phyloP scores from a whole-genome alignment of 1,140 invertebrate genomes.

The Oncopodura yosiiana region DNA sequence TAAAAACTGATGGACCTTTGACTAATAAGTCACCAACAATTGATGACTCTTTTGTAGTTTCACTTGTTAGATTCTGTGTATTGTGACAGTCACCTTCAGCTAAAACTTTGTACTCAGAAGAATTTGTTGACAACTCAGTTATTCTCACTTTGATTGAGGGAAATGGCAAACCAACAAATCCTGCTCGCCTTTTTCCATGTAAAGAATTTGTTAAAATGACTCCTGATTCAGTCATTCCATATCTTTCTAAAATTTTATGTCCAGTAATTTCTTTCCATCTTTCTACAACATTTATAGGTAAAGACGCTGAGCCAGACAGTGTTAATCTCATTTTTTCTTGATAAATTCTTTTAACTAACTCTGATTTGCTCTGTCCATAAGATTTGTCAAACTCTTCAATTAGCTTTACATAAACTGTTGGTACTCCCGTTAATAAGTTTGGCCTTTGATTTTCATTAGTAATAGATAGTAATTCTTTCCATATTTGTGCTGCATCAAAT shows the following conservation, averaged over 20 bases:
- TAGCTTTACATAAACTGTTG: conserved; percentile 73
- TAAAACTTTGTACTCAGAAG: conserved; percentile 40
- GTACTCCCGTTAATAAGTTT: conserved; percentile 76
- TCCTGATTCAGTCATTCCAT: conserved; percentile 84
- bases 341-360: conserved; percentile 52
- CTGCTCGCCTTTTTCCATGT: conserved; percentile 49
- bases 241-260: conserved; percentile 69
- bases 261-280: conserved; percentile 74
- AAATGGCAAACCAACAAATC: conserved; percentile 66
- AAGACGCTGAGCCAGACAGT: conserved; percentile 69
- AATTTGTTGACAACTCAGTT: conserved; percentile 46
- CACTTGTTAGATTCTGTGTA: conserved; percentile 36
- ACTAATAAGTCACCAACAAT: conserved; percentile 58
- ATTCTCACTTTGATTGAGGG: conserved; percentile 58
- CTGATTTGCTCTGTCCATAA: conserved; percentile 46
- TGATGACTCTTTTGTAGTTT: conserved; percentile 32
- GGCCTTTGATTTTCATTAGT: conserved; percentile 52
- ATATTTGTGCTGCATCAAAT: conserved; percentile 59
- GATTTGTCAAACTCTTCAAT: conserved; percentile 62
- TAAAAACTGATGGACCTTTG: conserved; percentile 64
- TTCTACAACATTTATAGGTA: conserved; percentile 63
- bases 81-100: conserved; percentile 39
- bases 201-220: conserved; percentile 75
- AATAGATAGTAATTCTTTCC: conserved; percentile 59
- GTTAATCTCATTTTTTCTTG: conserved; percentile 58